Percentiles rank a stretch among this genome's conserved stretches.
phyloP scores from a whole-genome alignment of 2,888 invertebrate genomes.

The Crematogaster levior region DNA sequence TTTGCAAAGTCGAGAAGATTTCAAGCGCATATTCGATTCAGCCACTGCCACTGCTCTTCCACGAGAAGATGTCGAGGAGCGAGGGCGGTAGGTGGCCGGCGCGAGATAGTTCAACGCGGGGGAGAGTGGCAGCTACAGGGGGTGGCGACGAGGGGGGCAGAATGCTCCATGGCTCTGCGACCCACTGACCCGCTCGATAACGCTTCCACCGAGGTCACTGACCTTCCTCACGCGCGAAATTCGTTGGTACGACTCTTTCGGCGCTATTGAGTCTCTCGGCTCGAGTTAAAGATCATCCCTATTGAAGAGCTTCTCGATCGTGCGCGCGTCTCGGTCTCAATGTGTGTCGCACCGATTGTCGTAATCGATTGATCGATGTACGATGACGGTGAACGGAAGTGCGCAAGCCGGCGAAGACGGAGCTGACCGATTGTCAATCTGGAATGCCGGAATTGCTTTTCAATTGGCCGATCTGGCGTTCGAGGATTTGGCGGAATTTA shows the following conservation, averaged over 20 bases:
- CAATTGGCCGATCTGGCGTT: slow-evolving; percentile 26
- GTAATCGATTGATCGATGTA: slow-evolving; percentile 28
- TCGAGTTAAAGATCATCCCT: slow-evolving; percentile 52
- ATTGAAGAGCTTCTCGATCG: slow-evolving; percentile 16
- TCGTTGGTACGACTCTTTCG: slow-evolving; percentile 62
- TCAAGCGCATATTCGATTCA: slow-evolving; percentile 61
- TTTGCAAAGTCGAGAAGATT: slow-evolving; percentile 54
- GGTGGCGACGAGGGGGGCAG: slow-evolving; percentile 74
- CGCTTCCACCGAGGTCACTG: slow-evolving; percentile 84
- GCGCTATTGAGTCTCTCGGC: slow-evolving; percentile 43
- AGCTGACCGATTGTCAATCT: slow-evolving; percentile 31
- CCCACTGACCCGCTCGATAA: slow-evolving; percentile 89
- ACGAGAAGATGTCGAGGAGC: slow-evolving; percentile 81
- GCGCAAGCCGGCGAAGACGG: slow-evolving; percentile 51
- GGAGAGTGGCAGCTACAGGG: slow-evolving; percentile 73
- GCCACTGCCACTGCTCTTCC: slow-evolving; percentile 62
- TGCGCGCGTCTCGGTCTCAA: neutral
- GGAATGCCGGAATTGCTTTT: slow-evolving; percentile 38
- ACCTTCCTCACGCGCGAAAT: slow-evolving; percentile 81
- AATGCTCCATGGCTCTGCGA: slow-evolving; percentile 87
- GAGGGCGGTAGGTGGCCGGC: slow-evolving; percentile 75
- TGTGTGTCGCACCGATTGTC: neutral
- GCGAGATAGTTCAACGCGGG: slow-evolving; percentile 85
- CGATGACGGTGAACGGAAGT: slow-evolving; percentile 44
- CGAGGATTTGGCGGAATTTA: slow-evolving; percentile 45